A percentile compares a stretch with the other conserved stretches of the same genome.
Conservation (phyloP, 2,888 invertebrate species). For the Ctena decussata region DNA sequence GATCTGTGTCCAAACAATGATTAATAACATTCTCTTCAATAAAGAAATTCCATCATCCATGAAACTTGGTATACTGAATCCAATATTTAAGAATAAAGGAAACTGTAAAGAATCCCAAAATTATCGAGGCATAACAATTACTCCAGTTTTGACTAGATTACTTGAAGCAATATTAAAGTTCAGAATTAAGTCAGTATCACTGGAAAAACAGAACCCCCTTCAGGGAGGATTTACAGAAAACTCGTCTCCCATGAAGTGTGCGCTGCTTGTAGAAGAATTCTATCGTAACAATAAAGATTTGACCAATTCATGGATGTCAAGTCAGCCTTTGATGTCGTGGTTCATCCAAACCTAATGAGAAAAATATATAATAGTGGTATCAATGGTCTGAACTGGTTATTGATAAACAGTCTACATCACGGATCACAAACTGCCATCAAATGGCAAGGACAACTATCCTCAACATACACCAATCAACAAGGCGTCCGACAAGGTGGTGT, state of each 20-base stretch:
- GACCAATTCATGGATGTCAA: constrained; percentile 4
- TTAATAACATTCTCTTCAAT: neutral
- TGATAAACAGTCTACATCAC: neutral
- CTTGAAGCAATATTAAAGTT: neutral
- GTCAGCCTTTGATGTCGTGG: constrained; percentile 8
- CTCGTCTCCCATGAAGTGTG: constrained; percentile 11
- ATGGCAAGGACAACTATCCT: neutral
- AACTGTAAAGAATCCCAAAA: constrained; percentile 2
- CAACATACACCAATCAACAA: constrained; percentile 12
- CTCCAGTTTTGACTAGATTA: neutral
- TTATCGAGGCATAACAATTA: neutral
- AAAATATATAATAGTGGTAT: neutral
- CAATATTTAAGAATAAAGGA: constrained; percentile 11
- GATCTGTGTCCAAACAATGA: neutral
- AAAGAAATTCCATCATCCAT: neutral
- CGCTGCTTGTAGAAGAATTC: too few species aligned
- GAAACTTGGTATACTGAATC: constrained; percentile 9
- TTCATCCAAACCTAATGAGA: constrained; percentile 5
- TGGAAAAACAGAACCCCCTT: neutral
- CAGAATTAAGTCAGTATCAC: neutral
- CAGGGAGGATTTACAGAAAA: too few species aligned
- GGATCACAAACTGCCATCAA: neutral
- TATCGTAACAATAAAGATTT: neutral
- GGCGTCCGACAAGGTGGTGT: constrained; percentile 16
- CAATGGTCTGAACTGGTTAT: neutral